Evolutionary conservation across 1,140 invertebrate species (phyloP).

Genomic region (Glossosoma conforme): DNA sequence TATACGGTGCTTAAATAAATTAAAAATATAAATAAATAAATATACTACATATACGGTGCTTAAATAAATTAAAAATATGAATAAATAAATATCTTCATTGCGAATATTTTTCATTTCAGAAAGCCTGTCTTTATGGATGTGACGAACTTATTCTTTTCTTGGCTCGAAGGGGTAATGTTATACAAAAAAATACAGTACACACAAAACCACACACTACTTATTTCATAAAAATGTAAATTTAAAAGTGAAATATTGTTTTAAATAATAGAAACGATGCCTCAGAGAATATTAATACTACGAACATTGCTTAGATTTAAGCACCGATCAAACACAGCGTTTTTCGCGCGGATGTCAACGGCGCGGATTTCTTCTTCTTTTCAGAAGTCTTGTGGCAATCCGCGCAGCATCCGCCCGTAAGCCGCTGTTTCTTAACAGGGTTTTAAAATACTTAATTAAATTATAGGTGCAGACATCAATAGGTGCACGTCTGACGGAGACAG

Average conservation of each 20-base stretch:
- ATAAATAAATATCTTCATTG: not conserved
- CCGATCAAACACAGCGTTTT: not conserved
- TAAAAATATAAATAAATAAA: not conserved
- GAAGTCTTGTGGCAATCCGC: too few species aligned
- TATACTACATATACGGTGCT: not conserved
- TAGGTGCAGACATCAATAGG: constrained; percentile 16
- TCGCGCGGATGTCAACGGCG: not conserved
- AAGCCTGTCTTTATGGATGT: constrained; percentile 17
- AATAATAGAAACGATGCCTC: not conserved
- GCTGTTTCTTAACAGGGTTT: not conserved
- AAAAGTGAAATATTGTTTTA: not conserved
- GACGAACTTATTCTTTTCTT: constrained; percentile 7
- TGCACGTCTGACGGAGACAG: constrained; percentile 4
- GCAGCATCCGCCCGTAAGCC: not conserved
- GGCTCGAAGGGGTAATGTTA: constrained; percentile 8
- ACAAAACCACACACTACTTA: too few species aligned
- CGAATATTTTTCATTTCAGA: constrained; percentile 9
- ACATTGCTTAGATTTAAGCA: not conserved
- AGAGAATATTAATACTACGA: not conserved
- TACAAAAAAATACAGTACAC: not conserved
- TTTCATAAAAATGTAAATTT: not conserved
- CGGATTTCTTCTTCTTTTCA: not conserved
- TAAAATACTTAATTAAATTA: not conserved
- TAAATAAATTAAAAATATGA: not conserved
- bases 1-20: not conserved